These are phyloP conservation scores for Mugil cephalus DNA, from an alignment of 2,113 vertebrate genomes.

Conservation along the genomic window DNA sequence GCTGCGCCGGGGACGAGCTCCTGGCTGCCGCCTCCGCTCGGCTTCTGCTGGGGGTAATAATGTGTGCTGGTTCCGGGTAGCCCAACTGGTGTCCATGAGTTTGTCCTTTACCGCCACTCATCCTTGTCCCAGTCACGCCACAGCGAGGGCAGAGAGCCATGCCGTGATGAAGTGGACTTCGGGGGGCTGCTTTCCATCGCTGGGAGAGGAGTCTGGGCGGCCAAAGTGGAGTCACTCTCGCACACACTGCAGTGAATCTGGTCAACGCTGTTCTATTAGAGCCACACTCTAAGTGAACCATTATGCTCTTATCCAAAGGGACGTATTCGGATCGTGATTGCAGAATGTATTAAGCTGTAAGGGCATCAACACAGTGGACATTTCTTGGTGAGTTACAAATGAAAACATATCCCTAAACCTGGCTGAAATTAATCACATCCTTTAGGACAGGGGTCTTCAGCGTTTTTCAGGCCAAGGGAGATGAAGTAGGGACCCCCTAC, in stretches of 20 bases:
- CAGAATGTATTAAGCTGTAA: neutral
- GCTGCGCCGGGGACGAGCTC: conserved; percentile 61
- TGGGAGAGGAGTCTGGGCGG: conserved; percentile 43
- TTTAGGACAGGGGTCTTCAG: too few species aligned
- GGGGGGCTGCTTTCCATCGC: conserved; percentile 61
- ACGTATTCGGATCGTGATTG: neutral
- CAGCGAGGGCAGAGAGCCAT: conserved; percentile 67
- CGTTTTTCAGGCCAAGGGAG: too few species aligned
- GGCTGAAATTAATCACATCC: too few species aligned
- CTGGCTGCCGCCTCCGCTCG: conserved; percentile 56
- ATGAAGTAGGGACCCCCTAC: too few species aligned
- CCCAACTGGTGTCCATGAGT: conserved; percentile 74
- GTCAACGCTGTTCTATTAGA: neutral
- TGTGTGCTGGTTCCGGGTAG: conserved; percentile 69
- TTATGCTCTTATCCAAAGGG: neutral
- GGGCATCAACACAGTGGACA: neutral
- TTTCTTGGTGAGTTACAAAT: neutral
- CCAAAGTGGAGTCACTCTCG: conserved; percentile 6
- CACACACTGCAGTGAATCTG: conserved; percentile 4
- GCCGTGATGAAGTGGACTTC: conserved; percentile 63
- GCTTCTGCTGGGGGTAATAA: conserved; percentile 76
- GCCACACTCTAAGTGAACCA: neutral
- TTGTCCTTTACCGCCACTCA: conserved; percentile 79
- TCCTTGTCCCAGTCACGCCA: conserved; percentile 74
- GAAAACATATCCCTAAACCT: too few species aligned